Evolutionary conservation across 1,140 invertebrate genomes (phyloP), one percentile per base, ranked within the genome.

Genomic region (Archivesica marissinica): DNA sequence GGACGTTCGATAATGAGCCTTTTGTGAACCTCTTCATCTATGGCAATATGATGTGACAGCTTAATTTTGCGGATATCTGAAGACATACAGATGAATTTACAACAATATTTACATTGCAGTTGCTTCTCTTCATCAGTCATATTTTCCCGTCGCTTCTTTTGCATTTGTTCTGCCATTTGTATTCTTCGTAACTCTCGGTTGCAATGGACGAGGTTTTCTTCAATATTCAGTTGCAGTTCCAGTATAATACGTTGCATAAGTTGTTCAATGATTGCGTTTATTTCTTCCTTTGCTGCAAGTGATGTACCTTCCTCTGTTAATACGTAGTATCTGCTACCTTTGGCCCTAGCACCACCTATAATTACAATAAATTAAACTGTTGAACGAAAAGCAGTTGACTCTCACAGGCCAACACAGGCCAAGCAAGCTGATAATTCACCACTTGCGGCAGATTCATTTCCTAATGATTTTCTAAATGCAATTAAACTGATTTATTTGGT

Each of bases 161-260:
- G 39, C 23, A 13, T 0, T 30, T n/a, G 13, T 64, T 33, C 59
- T 30, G 13, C 52, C 28, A 56, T 81, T 80, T 91, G 89, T 23
- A 83, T 56, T 20, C 72, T 20, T 1, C 28, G n/a, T 23, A 89
- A 77, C 25, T 61, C 23, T 25, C 70, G 20, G 2, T 61, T 25
- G 47, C 85, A 89, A 9, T 68, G 50, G 15, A 72, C 41, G 28
- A 2, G 25, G 38, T 86, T 38, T 23, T 70, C 56, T 38, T 76
- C 66, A 20, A 76, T 59, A 33, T 87, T 44, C 25, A 20, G 20
- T 47, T 87, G 84, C 17, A 89, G 56, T 1, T 81, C 17, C n/a
- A 35, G 47, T n/a, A 91, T 86, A n/a, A 89, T 88, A 56, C 86
- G 52, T 17, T 87, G 84, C 90, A 91, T 91, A 84, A 92, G 89